A percentile compares a stretch with the other conserved stretches of the same genome.
Conservation (phyloP, 2,888 invertebrate species). For the Hecatera dysodea region DNA sequence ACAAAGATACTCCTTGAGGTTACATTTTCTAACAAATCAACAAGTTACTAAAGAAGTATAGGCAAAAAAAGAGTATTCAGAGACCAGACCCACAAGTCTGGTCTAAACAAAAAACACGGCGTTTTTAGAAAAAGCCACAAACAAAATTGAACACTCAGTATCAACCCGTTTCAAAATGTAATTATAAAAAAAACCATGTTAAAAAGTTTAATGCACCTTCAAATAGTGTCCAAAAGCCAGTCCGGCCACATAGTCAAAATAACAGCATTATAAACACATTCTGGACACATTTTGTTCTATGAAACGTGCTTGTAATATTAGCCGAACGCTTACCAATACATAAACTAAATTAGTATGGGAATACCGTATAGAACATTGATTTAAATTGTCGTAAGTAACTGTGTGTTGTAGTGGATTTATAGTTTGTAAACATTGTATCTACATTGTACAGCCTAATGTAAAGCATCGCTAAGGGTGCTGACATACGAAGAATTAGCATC, state of each 20-base stretch:
- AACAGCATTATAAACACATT: constrained; percentile 42
- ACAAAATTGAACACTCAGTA: not conserved
- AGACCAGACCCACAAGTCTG: too few species aligned
- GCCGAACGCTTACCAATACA: constrained; percentile 2
- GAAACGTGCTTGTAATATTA: constrained; percentile 46
- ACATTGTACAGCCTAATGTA: not conserved
- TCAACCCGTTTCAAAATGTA: too few species aligned
- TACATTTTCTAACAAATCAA: too few species aligned
- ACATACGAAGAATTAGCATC: not conserved
- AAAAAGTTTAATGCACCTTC: constrained; percentile 8
- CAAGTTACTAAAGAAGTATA: too few species aligned
- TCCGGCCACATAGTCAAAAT: constrained; percentile 5
- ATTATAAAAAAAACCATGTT: not conserved
- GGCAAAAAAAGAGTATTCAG: too few species aligned
- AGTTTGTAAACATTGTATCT: constrained; percentile 58
- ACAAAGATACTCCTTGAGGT: too few species aligned
- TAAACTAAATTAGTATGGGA: constrained; percentile 44
- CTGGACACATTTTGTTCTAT: constrained; percentile 28
- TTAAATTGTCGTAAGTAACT: constrained; percentile 55
- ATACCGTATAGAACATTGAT: constrained; percentile 56
- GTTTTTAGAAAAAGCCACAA: not conserved
- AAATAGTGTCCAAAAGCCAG: not conserved
- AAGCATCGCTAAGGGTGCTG: constrained; percentile 1
- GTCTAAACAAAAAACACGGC: not conserved
- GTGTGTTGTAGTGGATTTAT: constrained; percentile 55